These are phyloP conservation scores for Leptinotarsa tumamoca DNA, from an alignment of 2,888 invertebrate genomes.

Conservation along the genomic window DNA sequence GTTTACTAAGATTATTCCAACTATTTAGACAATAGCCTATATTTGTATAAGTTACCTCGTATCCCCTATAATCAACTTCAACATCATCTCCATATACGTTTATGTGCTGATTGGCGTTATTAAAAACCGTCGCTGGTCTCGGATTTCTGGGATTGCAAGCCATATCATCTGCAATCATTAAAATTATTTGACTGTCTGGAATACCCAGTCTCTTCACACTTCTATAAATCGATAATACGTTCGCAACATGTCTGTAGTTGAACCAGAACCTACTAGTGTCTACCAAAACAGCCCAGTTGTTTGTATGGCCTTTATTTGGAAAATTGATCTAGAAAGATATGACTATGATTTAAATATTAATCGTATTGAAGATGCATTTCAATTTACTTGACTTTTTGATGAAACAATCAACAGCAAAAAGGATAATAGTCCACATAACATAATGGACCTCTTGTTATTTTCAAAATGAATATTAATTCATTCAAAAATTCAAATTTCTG, in stretches of 20 bases:
- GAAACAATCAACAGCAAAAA: neutral
- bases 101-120: slow-evolving; percentile 97
- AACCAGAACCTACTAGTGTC: slow-evolving; percentile 99
- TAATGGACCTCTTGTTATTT: neutral
- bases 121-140: slow-evolving; percentile 96
- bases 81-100: slow-evolving; percentile 99
- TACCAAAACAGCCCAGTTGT: slow-evolving; percentile 99
- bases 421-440: neutral
- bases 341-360: neutral
- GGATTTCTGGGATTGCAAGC: slow-evolving; percentile 99
- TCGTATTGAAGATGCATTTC: neutral
- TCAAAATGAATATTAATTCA: too few species aligned
- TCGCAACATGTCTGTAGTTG: slow-evolving; percentile 99
- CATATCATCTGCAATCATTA: slow-evolving; percentile 99
- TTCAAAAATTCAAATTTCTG: too few species aligned
- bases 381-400: slow-evolving; percentile 18
- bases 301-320: slow-evolving; percentile 81
- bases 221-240: slow-evolving; percentile 96
- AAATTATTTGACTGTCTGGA: slow-evolving; percentile 97
- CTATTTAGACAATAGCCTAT: too few species aligned
- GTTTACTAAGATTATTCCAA: too few species aligned
- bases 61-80: slow-evolving; percentile 97
- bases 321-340: slow-evolving; percentile 30
- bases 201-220: slow-evolving; percentile 99
- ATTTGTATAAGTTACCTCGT: slow-evolving; percentile 72